Conservation (phyloP, 2,797 vertebrate species). For the Tachyglossus aculeatus region DNA sequence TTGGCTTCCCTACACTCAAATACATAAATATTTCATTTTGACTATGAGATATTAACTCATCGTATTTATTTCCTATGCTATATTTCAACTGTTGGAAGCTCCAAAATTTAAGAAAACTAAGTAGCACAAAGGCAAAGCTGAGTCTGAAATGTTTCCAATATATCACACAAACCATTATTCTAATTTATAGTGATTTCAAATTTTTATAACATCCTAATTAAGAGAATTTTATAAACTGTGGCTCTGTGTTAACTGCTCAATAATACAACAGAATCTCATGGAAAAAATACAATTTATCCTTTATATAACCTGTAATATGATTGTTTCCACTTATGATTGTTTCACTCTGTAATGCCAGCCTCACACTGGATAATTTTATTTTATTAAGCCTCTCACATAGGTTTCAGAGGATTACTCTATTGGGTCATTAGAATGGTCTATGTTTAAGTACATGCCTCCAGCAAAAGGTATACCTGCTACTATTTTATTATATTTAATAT, state of each 20-base stretch:
- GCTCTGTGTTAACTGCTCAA: slow-evolving; percentile 11
- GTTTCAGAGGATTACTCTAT: no score
- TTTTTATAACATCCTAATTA: slow-evolving; percentile 19
- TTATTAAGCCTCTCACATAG: no score
- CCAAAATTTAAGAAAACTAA: neutral
- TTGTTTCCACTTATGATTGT: slow-evolving; percentile 10
- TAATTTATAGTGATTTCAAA: neutral
- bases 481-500: no score
- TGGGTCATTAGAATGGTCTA: no score
- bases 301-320: slow-evolving; percentile 15
- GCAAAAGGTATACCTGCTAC: no score
- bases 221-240: slow-evolving; percentile 1
- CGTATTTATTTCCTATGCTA: neutral
- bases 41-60: neutral
- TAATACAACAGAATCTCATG: slow-evolving; percentile 2
- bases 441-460: no score
- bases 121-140: neutral
- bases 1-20: neutral
- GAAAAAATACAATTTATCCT: neutral
- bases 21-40: slow-evolving; percentile 14
- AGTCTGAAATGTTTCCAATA: slow-evolving; percentile 11
- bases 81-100: slow-evolving; percentile 9
- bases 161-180: neutral
- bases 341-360: slow-evolving; percentile 6
- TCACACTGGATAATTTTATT: no score